Evolutionary conservation across 2,113 vertebrate species (phyloP), one percentile per base, ranked within the genome.

Genomic region (Pterocles burchelli): DNA sequence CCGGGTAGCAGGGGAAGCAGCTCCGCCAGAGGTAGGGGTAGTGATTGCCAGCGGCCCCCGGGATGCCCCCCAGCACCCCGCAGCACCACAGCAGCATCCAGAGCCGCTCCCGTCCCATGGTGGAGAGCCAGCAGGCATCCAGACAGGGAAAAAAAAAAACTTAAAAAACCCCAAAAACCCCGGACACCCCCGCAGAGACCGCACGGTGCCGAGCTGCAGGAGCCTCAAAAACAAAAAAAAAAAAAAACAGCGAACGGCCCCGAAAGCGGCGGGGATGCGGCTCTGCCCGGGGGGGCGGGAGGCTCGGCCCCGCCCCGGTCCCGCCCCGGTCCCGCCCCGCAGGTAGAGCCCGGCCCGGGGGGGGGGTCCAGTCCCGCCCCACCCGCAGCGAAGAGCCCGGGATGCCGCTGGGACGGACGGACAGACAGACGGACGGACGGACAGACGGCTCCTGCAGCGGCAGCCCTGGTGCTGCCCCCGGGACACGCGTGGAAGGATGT

Each of bases 1-100:
- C 97, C 97, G 98, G 76, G 66, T 95, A 96, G 80, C 99, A 99
- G 18, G 98, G 98, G 80, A 98, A 98, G 95, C 99, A 99, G 96
- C 93, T 97, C 59, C 98, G 98, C 96, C 98, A 98, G 59, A 98
- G 96, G 91, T 98, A 98, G 92, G 70, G 98, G 88, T 98, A 97
- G 43, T 97, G 95, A 4, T 94, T 97, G 82, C 98, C 97, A 1
- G 97, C 83, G 3, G 97, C 95, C 6, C 94, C 91, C 26, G 94
- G 94, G 86, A 97, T 88, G 95, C 57, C 73, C 6, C 95, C 91
- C 79, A 97, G 79, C 13, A 91, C 45, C 52, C 96, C 96, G 18
- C 97, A 33, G 77, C 96, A 98, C 67, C 98, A 95, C 10, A 98
- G 85, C 52, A 97, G 89, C 4, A 97, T 66, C 97, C 98, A 91